Evolutionary conservation across 2,888 invertebrate species (phyloP).

Genomic region (Drosophila cracens): DNA sequence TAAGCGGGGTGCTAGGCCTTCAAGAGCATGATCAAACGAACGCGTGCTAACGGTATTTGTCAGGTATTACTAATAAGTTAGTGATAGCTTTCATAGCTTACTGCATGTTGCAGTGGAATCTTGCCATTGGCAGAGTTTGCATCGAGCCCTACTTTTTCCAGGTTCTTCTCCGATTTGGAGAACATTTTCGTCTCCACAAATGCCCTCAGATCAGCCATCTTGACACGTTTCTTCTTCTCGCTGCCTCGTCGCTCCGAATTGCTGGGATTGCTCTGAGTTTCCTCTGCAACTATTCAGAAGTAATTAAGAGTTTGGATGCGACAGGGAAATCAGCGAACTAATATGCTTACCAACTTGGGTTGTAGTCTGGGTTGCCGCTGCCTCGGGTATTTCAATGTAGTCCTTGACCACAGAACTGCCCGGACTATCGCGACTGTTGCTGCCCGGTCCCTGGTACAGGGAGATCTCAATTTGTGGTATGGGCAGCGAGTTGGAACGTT

Average conservation of each 20-base stretch:
- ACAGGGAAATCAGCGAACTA: rapidly evolving
- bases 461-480: conserved; percentile 97
- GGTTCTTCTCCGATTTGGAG: conserved; percentile 95
- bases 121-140: conserved; percentile 83
- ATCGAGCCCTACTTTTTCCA: conserved; percentile 95
- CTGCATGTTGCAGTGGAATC: conserved; percentile 89
- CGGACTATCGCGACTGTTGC: conserved; percentile 84
- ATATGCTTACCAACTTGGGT: conserved; percentile 69
- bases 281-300: conserved; percentile 66
- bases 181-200: conserved; percentile 96
- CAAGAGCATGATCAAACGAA: conserved; percentile 41
- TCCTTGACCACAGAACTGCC: conserved; percentile 87
- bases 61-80: conserved; percentile 27
- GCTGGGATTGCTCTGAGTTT: conserved; percentile 63
- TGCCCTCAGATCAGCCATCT: conserved; percentile 95
- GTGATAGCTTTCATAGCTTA: conserved; percentile 83
- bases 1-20: conserved; percentile 22
- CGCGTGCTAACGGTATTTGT: conserved; percentile 32
- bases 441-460: conserved; percentile 90
- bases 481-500: conserved; percentile 96
- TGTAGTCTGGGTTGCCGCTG: conserved; percentile 87
- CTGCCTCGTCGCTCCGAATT: conserved; percentile 88
- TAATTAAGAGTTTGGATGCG: background rate
- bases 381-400: conserved; percentile 91
- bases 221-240: conserved; percentile 94